Base-by-base conservation (phyloP, 2,797 vertebrate species). In the Synaphobranchus kaupii region DNA sequence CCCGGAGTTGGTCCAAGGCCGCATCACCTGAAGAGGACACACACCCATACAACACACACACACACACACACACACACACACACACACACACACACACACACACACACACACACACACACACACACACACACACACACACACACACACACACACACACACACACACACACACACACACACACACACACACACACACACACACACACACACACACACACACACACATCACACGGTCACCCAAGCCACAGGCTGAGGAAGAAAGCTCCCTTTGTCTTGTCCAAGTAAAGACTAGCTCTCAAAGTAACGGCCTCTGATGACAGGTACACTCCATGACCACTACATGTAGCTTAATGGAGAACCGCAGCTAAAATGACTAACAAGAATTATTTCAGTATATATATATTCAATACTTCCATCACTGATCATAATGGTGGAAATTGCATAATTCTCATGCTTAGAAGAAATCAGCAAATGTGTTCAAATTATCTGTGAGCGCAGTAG, bases 1-100 rank as follows among this genome's bases (percentile, higher is more conserved):
- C 97, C 90, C 95, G 97, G 87, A 97, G 94, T 88, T 96, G 95
- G 90, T 94, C 93, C 89, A 97, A 92, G 89, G 94, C 95, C 1
- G 91, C 91, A 63, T 97, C 96, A 60, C 96, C 98, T 98, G 91
- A 88, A 82, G 89, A 68, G 9, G 12, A 91, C 48, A 63, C 66
- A 85, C 22, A 84, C 22, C 0, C 73, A 47, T 9, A 78, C 34
- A 44, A 10, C 39, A 39, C n/a, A 58, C 1, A 25, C 58, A 66
- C 13, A 76, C 71, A 76, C 13, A 71, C 68, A 71, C 48, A 88
- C n/a, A 50, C 10, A 54, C 88, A 71, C 25, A 87, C 1, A 82
- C 63, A 63, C 28, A 86, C 1, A 31, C 22, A 31, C n/a, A 50
- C 66, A 15, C 54, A 50, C 3, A 50, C 48, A 50, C 48, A 50